Evolutionary conservation across 1,140 invertebrate genomes (phyloP).

Genomic region (Argopecten irradians): DNA sequence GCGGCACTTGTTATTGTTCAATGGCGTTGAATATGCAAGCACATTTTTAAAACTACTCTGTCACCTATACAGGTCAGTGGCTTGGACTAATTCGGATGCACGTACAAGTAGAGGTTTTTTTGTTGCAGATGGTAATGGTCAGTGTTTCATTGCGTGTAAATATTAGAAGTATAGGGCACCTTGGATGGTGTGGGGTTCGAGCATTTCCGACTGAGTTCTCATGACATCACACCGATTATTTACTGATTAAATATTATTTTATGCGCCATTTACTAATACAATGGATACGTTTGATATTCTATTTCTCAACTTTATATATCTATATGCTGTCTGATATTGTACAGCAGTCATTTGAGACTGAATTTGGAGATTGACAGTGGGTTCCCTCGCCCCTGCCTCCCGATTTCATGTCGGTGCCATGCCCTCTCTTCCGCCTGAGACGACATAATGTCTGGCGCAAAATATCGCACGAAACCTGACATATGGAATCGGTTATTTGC

Average conservation of each 20-base stretch:
- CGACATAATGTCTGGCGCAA: conserved; percentile 7
- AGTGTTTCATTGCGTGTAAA: neutral
- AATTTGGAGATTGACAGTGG: neutral
- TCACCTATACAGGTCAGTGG: conserved; percentile 78
- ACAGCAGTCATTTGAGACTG: neutral
- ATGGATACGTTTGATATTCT: neutral
- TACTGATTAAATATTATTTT: conserved; percentile 13
- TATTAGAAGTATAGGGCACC: neutral
- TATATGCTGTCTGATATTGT: neutral
- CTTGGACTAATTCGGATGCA: neutral
- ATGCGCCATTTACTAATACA: neutral
- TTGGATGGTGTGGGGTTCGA: conserved; percentile 10
- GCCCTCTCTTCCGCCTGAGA: conserved; percentile 19
- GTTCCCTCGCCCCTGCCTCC: neutral
- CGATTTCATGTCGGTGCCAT: neutral
- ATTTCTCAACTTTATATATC: neutral
- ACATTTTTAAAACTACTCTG: conserved; percentile 81
- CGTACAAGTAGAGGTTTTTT: neutral
- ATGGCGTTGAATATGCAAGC: conserved; percentile 83
- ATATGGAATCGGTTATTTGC: neutral
- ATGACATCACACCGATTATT: conserved; percentile 17
- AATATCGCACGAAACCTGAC: neutral
- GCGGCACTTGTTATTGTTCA: conserved; percentile 87
- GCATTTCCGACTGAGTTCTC: neutral
- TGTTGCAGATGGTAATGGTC: conserved; percentile 7